Base-by-base conservation (phyloP, 35 echinoderm and acorn worm genomes). In the Ophioderma brevispina region DNA sequence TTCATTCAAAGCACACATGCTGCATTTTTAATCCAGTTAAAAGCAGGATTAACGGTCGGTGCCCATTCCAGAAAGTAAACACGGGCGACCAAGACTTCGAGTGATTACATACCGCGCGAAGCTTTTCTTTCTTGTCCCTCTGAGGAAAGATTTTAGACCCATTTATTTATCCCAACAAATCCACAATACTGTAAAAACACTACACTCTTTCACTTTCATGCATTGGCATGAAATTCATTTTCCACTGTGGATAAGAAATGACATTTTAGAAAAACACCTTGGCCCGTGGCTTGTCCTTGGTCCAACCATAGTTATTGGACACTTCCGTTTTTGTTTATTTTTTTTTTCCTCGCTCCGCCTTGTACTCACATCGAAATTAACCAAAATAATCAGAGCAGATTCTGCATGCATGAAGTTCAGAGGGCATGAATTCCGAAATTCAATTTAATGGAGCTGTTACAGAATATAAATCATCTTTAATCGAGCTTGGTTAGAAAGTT, bases 391-490 rank as follows among this genome's bases (percentile, higher is more conserved):
- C 41, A 46, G 41, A 4, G 41, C 41, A 46, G 41, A 46, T 8
- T 46, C 41, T 46, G 41, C 41, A 46, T 46, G 41, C 5, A 46
- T 8, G 17, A 46, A 17, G 41, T 46, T 46, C 17, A 17, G 41
- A 46, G 28, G 59, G 59, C 59, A 70, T 25, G 59, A 70, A 25
- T 70, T 30, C 28, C 23, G 1, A 25, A 25, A 70, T 70, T 70
- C n/a, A 18, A 70, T 70, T 70, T 30, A 70, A 70, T 70, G 23
- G 59, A 70, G 15, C 10, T 70, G 59, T 70, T 15, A 70, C 59
- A 25, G 59, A 70, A 70, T 70, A 70, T 70, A 70, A 70, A 70
- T 70, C 28, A 70, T 70, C 59, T 70, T 25, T 70, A 70, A 70
- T 70, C 59, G 41, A 8, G 41, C 41, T 46, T 8, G 41, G 41